Evolutionary conservation across 2,888 invertebrate species (phyloP).

Genomic region (Ormyrus rosae): DNA sequence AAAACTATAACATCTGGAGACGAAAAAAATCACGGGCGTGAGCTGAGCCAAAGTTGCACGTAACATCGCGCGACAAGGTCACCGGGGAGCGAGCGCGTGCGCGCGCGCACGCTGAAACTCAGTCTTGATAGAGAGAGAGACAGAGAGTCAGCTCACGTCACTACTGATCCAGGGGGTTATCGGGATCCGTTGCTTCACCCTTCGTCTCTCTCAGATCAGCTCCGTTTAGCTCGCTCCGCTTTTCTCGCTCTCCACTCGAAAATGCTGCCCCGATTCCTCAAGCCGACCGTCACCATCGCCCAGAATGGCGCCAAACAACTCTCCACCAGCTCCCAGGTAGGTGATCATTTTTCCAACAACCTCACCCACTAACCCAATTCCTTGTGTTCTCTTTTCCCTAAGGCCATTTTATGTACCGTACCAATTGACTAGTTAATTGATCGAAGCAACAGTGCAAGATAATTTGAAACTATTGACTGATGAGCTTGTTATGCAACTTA

Average conservation of each 20-base stretch:
- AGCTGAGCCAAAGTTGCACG: neutral
- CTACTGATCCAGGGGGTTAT: conserved; percentile 16
- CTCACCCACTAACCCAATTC: neutral
- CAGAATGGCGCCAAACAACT: conserved; percentile 69
- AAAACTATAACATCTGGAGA: no score
- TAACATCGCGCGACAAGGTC: conserved; percentile 17
- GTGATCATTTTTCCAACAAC: neutral
- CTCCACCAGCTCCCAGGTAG: conserved; percentile 70
- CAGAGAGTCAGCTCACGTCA: neutral
- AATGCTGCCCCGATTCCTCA: conserved; percentile 71
- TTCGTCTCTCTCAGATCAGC: neutral
- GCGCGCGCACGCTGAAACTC: neutral
- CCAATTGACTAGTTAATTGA: no score
- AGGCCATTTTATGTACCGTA: no score
- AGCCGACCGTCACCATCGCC: conserved; percentile 65
- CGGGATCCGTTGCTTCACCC: neutral
- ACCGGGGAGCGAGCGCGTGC: neutral
- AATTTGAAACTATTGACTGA: no score
- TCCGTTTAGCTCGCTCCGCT: neutral
- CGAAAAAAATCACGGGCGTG: no score
- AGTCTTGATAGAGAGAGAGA: neutral
- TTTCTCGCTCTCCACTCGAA: conserved; percentile 50
- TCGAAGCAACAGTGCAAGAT: no score
- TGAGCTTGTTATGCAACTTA: no score
- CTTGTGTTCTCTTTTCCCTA: neutral